Percentiles rank a stretch among this genome's conserved stretches.
These are phyloP conservation scores for Drymodes brunneopygia DNA, from an alignment of 2,113 vertebrate genomes.

Conservation along the genomic window DNA sequence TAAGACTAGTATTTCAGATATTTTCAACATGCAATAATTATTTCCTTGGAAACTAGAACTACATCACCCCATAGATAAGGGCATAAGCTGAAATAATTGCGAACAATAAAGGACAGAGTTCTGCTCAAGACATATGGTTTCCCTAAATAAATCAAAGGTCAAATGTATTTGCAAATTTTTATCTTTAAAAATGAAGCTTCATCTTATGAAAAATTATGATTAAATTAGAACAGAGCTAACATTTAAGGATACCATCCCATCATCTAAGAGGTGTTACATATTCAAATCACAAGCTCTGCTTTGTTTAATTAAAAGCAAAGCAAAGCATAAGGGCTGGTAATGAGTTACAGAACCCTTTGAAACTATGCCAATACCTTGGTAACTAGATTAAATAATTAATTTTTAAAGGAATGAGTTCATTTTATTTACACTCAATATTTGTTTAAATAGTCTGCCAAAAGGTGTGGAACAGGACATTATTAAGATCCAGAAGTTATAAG, in stretches of 20 bases:
- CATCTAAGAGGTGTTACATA: background rate
- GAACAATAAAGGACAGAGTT: background rate
- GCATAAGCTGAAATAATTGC: background rate
- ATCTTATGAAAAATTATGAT: background rate
- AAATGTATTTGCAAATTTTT: background rate
- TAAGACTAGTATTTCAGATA: background rate
- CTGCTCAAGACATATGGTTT: background rate
- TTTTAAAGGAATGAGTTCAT: background rate
- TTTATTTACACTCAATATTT: background rate
- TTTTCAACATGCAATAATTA: background rate
- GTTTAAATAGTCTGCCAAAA: background rate
- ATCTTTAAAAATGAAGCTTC: background rate
- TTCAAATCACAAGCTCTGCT: constrained; percentile 22
- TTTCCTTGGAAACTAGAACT: background rate
- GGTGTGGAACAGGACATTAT: background rate
- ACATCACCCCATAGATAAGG: background rate
- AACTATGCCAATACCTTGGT: background rate
- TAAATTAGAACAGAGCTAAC: background rate
- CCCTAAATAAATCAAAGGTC: background rate
- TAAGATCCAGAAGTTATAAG: background rate
- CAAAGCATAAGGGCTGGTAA: constrained; percentile 17
- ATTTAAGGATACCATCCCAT: background rate
- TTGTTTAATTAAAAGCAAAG: constrained; percentile 57
- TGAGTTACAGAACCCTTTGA: constrained; percentile 15
- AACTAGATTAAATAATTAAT: background rate